Conservation (phyloP, 2,797 vertebrate species). For the Sorex maritimensis region DNA sequence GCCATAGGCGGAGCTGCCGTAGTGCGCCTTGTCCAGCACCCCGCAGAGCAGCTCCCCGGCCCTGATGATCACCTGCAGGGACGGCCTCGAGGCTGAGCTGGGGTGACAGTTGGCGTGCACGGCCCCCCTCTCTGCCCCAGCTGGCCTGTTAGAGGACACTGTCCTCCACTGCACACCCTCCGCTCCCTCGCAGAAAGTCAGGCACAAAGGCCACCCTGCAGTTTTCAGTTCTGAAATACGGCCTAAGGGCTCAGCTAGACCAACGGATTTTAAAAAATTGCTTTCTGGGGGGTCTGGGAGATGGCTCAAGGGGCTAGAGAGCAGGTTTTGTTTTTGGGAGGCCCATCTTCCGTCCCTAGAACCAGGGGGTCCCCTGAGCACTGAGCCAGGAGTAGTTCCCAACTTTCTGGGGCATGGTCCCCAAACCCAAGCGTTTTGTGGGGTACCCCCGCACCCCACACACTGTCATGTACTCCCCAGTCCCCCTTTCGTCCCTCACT, state of each 20-base stretch:
- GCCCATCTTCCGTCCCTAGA: too few species aligned
- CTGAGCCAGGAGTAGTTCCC: too few species aligned
- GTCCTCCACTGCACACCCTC: too few species aligned
- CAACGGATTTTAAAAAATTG: neutral
- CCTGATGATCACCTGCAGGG: constrained; percentile 94
- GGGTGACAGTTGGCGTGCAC: neutral
- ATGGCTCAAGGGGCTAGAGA: too few species aligned
- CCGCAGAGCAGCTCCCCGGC: constrained; percentile 96
- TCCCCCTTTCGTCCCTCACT: neutral
- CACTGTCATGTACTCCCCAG: neutral
- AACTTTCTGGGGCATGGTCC: too few species aligned
- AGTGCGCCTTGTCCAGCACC: constrained; percentile 98
- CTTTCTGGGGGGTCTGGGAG: neutral
- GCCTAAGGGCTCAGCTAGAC: neutral
- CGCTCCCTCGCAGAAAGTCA: too few species aligned
- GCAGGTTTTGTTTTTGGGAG: too few species aligned
- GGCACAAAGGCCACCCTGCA: too few species aligned
- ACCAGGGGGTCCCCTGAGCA: neutral
- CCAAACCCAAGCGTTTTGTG: too few species aligned
- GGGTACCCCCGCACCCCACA: neutral
- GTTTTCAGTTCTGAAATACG: too few species aligned
- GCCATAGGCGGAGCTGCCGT: constrained; percentile 97
- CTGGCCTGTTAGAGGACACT: neutral
- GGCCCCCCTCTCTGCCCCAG: neutral
- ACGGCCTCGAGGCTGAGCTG: neutral